phyloP scores from a whole-genome alignment of 1,140 invertebrate genomes.

The Bombus difficillimus region DNA sequence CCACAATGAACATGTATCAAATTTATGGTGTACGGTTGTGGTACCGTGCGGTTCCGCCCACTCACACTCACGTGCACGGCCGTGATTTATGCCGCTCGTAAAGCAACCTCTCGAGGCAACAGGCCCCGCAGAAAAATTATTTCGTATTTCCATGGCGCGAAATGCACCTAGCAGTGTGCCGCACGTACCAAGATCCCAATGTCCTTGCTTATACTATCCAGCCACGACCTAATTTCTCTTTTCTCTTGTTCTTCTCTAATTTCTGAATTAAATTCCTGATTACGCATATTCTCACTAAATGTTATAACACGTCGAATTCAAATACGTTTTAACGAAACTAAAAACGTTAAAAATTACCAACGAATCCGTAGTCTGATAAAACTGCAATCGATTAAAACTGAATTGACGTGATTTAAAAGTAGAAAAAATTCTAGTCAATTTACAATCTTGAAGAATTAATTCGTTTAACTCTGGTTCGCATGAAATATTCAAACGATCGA shows the following conservation, averaged over 20 bases:
- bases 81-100: constrained; percentile 72
- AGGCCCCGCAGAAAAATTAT: constrained; percentile 58
- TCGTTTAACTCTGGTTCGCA: not conserved
- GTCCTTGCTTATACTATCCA: not conserved
- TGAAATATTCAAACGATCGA: not conserved
- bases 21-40: constrained; percentile 70
- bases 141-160: constrained; percentile 49
- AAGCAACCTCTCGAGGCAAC: constrained; percentile 58
- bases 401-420: not conserved
- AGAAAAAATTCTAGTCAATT: not conserved
- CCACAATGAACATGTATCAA: constrained; percentile 73
- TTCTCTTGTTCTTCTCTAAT: not conserved
- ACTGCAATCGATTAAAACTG: too few relatives aligned
- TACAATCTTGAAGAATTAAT: not conserved
- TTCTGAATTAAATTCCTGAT: not conserved
- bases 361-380: too few relatives aligned
- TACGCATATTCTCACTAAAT: too few relatives aligned
- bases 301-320: too few relatives aligned
- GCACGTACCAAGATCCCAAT: constrained; percentile 1
- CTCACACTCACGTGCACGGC: constrained; percentile 68
- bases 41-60: constrained; percentile 70
- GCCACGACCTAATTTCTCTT: constrained; percentile 19
- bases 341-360: too few relatives aligned
- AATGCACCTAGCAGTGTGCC: constrained; percentile 14
- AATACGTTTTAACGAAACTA: too few relatives aligned